Evolutionary conservation across 2,888 invertebrate species (phyloP).

Genomic region (Malacosoma neustria): DNA sequence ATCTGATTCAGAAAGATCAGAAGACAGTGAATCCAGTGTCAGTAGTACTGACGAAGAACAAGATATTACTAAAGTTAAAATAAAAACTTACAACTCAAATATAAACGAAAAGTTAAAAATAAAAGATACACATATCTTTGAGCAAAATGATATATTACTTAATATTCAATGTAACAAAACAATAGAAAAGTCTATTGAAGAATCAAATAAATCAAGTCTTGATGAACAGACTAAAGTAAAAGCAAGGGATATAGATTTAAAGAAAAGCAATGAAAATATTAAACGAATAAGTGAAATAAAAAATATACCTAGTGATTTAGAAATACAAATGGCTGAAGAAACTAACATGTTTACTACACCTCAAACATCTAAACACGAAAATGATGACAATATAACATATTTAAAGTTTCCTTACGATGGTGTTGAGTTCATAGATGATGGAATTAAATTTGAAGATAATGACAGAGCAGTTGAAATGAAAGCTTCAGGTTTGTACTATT

Average conservation of each 20-base stretch:
- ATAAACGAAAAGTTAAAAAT: too few species aligned
- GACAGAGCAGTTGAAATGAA: neutral
- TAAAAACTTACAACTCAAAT: constrained; percentile 7
- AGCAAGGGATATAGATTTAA: neutral
- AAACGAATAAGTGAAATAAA: neutral
- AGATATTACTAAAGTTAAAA: constrained; percentile 19
- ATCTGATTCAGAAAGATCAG: constrained; percentile 24
- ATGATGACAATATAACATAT: constrained; percentile 12
- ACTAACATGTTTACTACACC: neutral
- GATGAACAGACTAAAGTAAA: neutral
- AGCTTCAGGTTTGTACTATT: neutral
- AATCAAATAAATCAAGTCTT: neutral
- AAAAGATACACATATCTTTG: too few species aligned
- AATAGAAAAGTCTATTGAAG: neutral
- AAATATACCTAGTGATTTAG: neutral
- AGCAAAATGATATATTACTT: constrained; percentile 6
- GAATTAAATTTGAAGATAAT: constrained; percentile 20
- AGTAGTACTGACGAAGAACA: neutral
- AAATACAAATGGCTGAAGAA: neutral
- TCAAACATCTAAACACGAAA: neutral
- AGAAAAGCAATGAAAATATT: neutral
- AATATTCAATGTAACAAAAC: constrained; percentile 6
- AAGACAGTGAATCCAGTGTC: constrained; percentile 1
- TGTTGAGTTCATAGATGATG: constrained; percentile 38
- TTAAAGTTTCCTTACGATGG: constrained; percentile 35